phyloP scores from a whole-genome alignment of 2,888 invertebrate species.

The Anarsia innoxiella region DNA sequence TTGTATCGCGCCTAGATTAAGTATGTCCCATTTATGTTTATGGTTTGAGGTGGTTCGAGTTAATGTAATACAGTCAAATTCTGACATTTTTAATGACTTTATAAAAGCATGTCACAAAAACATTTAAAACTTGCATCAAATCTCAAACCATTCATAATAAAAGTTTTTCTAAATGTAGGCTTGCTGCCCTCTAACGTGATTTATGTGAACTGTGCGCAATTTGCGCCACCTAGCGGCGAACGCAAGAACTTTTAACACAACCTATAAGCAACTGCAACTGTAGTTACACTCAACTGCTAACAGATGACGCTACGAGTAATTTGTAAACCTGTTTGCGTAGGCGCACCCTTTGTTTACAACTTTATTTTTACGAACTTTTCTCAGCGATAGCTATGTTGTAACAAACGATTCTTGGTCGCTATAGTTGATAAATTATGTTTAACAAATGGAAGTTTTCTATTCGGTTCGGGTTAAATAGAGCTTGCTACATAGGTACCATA shows the following conservation, averaged over 20 bases:
- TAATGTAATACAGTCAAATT: no score
- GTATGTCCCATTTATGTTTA: no score
- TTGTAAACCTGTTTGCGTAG: conserved; percentile 25
- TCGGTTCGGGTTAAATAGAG: no score
- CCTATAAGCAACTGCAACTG: no score
- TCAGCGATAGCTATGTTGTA: conserved; percentile 6
- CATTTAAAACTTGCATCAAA: background rate
- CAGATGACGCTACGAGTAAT: conserved; percentile 45
- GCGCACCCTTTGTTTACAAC: conserved; percentile 32
- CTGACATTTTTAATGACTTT: no score
- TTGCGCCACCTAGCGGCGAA: conserved; percentile 33
- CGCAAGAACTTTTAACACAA: conserved; percentile 18
- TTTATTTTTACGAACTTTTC: conserved; percentile 20
- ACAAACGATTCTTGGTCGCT: conserved; percentile 5
- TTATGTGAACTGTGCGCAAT: conserved; percentile 16
- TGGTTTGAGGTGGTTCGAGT: no score
- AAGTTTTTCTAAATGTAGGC: background rate
- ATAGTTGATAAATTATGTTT: no score
- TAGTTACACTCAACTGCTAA: conserved; percentile 7
- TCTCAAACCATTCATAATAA: background rate
- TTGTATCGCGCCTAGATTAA: no score
- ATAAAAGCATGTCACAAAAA: no score
- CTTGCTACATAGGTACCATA: no score
- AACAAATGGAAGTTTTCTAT: no score
- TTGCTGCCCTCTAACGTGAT: conserved; percentile 33